These are phyloP conservation scores for Physella acuta DNA, from an alignment of 1,140 invertebrate genomes.

Conservation along the genomic window DNA sequence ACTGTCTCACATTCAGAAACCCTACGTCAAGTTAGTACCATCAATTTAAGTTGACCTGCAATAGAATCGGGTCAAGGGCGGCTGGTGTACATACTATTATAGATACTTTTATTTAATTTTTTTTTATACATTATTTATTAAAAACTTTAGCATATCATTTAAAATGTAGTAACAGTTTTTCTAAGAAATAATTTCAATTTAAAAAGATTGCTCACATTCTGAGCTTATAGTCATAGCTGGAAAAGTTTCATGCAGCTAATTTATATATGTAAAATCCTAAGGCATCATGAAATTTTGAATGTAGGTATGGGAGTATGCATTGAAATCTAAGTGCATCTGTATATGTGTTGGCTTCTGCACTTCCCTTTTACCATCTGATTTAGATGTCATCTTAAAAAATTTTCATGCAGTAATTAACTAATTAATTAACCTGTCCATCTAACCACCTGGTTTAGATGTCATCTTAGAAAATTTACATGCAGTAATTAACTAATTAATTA, in stretches of 20 bases:
- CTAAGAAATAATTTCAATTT: background rate
- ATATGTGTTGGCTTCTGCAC: no score
- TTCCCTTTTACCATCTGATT: no score
- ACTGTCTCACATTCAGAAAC: slow-evolving; percentile 39
- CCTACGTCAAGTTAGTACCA: slow-evolving; percentile 44
- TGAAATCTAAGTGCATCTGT: no score
- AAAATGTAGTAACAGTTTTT: background rate
- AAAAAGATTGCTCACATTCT: background rate
- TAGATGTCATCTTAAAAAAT: background rate
- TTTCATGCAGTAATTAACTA: background rate
- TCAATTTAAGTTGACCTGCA: background rate
- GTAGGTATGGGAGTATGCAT: no score
- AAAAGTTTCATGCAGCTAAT: no score
- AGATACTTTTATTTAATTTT: background rate
- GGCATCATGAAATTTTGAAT: no score
- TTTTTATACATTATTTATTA: background rate
- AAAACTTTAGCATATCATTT: background rate
- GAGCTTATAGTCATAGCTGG: background rate
- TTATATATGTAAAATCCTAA: no score
- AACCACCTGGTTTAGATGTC: no score
- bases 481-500: no score
- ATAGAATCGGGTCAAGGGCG: background rate
- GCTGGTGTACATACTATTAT: background rate
- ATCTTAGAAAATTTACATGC: no score
- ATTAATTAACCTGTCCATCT: background rate